Percentiles rank a stretch among this genome's conserved stretches.
Conservation (phyloP, 2,888 invertebrate species). For the Ceratothoa steindachneri region DNA sequence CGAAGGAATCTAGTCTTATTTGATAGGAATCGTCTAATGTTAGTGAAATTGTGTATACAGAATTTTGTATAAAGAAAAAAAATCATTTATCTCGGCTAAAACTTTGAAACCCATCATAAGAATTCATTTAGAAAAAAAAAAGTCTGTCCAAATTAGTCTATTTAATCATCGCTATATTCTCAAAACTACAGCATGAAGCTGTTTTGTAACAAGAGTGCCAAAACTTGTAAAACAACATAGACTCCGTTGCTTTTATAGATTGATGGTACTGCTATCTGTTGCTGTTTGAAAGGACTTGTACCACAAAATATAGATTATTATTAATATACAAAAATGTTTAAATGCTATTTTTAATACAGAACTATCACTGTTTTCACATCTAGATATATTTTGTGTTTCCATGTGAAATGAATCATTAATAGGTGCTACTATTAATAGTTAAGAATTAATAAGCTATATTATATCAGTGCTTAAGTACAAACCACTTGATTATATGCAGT, state of each 20-base stretch:
- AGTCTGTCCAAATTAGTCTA: background rate
- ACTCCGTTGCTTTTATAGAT: background rate
- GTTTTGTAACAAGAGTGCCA: background rate
- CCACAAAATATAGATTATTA: background rate
- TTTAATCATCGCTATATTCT: background rate
- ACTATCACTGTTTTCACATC: background rate
- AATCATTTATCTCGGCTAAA: no score
- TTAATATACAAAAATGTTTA: background rate
- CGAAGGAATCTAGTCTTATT: background rate
- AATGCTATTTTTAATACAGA: background rate
- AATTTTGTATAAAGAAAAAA: no score
- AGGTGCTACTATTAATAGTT: background rate
- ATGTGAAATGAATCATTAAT: background rate
- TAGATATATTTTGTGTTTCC: background rate
- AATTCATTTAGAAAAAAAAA: background rate
- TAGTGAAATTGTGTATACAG: background rate
- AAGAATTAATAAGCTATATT: background rate
- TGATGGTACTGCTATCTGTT: background rate
- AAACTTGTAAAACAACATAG: background rate
- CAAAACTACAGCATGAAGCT: background rate
- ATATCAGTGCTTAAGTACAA: background rate
- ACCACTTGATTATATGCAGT: background rate
- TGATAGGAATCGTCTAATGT: background rate
- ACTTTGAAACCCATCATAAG: background rate
- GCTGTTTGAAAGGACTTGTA: background rate